A percentile compares a stretch with the other conserved stretches of the same genome.
phyloP scores from a whole-genome alignment of 2,113 vertebrate genomes.

The Microtus oregoni region DNA sequence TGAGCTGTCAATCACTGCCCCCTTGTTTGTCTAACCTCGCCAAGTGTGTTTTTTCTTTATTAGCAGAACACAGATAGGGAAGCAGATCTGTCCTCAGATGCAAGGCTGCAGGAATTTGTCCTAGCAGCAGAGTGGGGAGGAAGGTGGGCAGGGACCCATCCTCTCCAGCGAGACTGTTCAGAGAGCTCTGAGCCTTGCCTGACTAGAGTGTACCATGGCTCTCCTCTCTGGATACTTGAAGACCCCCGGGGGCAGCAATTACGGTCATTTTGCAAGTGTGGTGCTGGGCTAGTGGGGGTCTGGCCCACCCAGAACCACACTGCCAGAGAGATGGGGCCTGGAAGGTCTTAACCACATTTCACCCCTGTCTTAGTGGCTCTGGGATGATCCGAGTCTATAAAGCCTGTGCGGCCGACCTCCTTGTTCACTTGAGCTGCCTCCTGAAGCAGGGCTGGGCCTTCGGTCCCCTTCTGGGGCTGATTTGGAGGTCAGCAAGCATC shows the following conservation, averaged over 20 bases:
- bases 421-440: not conserved
- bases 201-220: not conserved
- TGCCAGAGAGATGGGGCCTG: not conserved
- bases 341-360: not conserved
- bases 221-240: not conserved
- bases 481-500: not conserved
- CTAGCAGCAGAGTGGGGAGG: constrained; percentile 57
- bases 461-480: not conserved
- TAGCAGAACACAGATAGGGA: constrained; percentile 88
- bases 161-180: not conserved
- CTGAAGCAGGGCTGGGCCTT: not conserved
- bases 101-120: constrained; percentile 81
- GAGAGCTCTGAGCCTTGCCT: not conserved
- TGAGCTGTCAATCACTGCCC: constrained; percentile 85
- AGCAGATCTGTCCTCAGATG: constrained; percentile 81
- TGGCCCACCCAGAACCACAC: not conserved
- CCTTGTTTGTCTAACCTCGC: constrained; percentile 88
- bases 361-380: not conserved
- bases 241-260: not conserved
- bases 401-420: not conserved
- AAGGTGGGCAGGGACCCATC: constrained; percentile 7
- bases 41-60: constrained; percentile 86
- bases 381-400: not conserved
- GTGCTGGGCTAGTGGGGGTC: not conserved
- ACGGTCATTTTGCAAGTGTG: not conserved